Evolutionary conservation across 1,140 invertebrate genomes (phyloP).

Genomic region (Pteromalus puparum): DNA sequence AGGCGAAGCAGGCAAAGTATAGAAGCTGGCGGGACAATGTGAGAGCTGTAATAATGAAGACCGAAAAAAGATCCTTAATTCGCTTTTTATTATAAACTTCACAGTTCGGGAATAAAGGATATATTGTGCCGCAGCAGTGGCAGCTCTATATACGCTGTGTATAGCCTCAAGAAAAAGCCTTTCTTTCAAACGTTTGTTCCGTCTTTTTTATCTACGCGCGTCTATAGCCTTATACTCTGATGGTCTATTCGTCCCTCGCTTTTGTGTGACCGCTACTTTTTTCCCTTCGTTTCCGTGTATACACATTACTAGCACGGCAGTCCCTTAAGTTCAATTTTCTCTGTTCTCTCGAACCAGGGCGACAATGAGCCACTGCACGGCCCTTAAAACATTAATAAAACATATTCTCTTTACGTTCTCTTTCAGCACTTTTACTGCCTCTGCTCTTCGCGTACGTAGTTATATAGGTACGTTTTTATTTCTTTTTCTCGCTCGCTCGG

Average conservation of each 20-base stretch:
- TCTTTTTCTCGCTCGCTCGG: too few species aligned
- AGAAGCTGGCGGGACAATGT: neutral
- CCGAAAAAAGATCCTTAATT: neutral
- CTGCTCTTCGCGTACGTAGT: neutral
- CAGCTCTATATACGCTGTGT: too few species aligned
- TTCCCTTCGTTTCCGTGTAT: neutral
- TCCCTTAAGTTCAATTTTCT: slow-evolving; percentile 1
- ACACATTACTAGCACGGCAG: neutral
- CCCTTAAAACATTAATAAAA: slow-evolving; percentile 22
- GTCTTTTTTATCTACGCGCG: neutral
- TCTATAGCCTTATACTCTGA: neutral
- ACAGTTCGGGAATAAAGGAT: neutral
- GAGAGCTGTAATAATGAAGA: neutral
- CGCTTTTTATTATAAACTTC: neutral
- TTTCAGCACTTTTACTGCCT: neutral
- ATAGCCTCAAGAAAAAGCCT: neutral
- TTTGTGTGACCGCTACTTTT: neutral
- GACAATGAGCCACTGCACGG: neutral
- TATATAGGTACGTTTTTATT: neutral
- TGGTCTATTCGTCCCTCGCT: neutral
- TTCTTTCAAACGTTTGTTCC: neutral
- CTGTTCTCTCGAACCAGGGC: neutral
- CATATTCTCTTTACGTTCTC: neutral
- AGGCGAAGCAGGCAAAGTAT: too few species aligned
- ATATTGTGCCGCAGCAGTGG: neutral